Evolutionary conservation across 2,113 vertebrate species (phyloP), one percentile per base, ranked within the genome.

Genomic region (Sturnus vulgaris): DNA sequence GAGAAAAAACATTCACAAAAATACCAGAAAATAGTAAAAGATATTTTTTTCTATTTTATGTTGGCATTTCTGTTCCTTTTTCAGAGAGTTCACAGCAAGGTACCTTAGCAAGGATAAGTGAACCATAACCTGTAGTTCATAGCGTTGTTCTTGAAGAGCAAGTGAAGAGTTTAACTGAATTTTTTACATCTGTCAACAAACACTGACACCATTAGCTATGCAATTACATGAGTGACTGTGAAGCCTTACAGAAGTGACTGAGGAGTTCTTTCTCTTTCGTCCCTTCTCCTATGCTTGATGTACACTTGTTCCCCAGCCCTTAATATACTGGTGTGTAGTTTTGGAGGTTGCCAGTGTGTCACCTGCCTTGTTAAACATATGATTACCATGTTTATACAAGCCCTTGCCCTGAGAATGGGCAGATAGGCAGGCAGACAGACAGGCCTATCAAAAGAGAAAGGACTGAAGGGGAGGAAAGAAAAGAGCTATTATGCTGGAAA

Each of bases 261-360:
- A 78, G 4, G 31, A 15, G 57, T 55, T 75, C 39, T 57, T 35
- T 27, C 31, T 57, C 35, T 64, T 35, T 37, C 15, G 9, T 59
- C 22, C 30, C 24, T 69, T 59, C 27, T 57, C 10, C 37, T 40
- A 4, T 28, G 39, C 20, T 39, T 72, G 30, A 75, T 2, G 25
- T 40, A 25, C 20, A 50, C n/a, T 53, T 87, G 12, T 76, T 72
- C 22, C 10, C 27, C 37, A 72, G 23, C 4, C 33, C 6, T 10
- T 14, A 30, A 31, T 15, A 42, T 9, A 31, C 12, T 2, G 16
- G 24, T 11, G 27, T 0, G 0, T 9, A 66, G 50, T 10, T 89
- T 68, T 79, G 28, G 21, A 88, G 23, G 14, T 21, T 68, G 8
- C 6, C 44, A 63, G 15, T n/a, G 15, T 82, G 16, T 37, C 68